Base-by-base conservation (phyloP, 2,888 invertebrate genomes). In the Metellina segmentata region DNA sequence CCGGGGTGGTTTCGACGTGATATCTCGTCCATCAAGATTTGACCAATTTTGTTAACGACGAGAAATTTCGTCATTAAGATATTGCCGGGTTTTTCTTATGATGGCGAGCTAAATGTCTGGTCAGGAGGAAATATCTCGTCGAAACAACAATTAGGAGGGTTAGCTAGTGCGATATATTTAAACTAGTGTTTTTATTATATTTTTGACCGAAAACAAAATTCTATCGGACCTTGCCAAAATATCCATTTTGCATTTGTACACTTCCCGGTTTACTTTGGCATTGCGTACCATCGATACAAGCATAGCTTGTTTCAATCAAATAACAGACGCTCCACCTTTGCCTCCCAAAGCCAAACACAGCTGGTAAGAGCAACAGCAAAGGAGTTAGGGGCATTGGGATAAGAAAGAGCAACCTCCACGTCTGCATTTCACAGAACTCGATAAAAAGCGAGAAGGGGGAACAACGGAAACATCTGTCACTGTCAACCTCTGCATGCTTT, bases 381-480 rank as follows among this genome's bases (percentile, higher is more conserved):
- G 34, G 34, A 34, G 34, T 34, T 34, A 34, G 34, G 34, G 34
- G 34, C 34, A 34, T 34, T 34, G 9, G 61, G 61, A 61, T 61
- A 61, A 61, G 61, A 61, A 9, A 61, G 61, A 61, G 61, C 61
- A 61, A 61, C 61, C 13, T 11, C 8, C 13, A 1, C 61, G 4
- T 1, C 13, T 61, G 11, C 4, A 61, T 75, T 85, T 75, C 74
- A 19, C 52, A 1, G 74, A 78, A 61, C 61, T 6, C 16, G 61
- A 61, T 61, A 61, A 61, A 61, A 61, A 78, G 52, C 48, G 34
- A 52, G 69, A 70, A 69, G 19, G 70, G 48, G 48, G 70, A 72
- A 81, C 87, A 72, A 81, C 79, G 88, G 88, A 88, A 88, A 88
- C 88, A 88, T 88, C 81, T 81, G 88, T 88, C 88, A 88, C 16